These are phyloP conservation scores for Prionace glauca DNA, from an alignment of 2,797 vertebrate species.

Conservation along the genomic window DNA sequence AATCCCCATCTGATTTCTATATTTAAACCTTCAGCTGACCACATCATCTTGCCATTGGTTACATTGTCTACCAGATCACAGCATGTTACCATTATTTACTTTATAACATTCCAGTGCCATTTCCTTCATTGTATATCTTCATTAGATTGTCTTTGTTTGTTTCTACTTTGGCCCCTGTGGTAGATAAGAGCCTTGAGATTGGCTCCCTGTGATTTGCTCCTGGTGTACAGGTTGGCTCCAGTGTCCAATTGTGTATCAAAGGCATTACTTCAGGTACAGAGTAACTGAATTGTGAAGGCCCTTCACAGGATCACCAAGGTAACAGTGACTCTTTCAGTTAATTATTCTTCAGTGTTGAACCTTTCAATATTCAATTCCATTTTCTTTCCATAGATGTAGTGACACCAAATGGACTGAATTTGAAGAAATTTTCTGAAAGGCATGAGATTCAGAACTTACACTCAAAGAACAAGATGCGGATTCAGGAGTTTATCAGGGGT, in stretches of 20 bases:
- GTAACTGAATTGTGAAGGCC: not conserved
- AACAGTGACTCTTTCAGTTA: not conserved
- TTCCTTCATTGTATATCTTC: not conserved
- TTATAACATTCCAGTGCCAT: not conserved
- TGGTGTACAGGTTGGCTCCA: not conserved
- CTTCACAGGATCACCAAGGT: not conserved
- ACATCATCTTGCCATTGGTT: too few species aligned
- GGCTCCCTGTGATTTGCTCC: not conserved
- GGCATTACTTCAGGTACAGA: not conserved
- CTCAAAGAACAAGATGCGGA: constrained; percentile 83
- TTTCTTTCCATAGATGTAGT: constrained; percentile 64
- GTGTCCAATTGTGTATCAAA: not conserved
- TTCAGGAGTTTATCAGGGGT: constrained; percentile 87
- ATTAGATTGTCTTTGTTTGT: not conserved
- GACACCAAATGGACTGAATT: constrained; percentile 84
- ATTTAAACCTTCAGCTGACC: too few species aligned
- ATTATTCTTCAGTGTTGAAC: not conserved
- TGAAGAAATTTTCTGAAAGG: constrained; percentile 90
- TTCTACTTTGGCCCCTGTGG: not conserved
- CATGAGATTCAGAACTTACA: constrained; percentile 94
- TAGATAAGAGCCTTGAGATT: not conserved
- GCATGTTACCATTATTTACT: too few species aligned
- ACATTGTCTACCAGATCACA: too few species aligned
- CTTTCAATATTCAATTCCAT: not conserved
- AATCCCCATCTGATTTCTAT: too few species aligned